phyloP scores from a whole-genome alignment of 30 jellyfish, hydroid and myxozoan genomes.

The Hydractinia echinata region DNA sequence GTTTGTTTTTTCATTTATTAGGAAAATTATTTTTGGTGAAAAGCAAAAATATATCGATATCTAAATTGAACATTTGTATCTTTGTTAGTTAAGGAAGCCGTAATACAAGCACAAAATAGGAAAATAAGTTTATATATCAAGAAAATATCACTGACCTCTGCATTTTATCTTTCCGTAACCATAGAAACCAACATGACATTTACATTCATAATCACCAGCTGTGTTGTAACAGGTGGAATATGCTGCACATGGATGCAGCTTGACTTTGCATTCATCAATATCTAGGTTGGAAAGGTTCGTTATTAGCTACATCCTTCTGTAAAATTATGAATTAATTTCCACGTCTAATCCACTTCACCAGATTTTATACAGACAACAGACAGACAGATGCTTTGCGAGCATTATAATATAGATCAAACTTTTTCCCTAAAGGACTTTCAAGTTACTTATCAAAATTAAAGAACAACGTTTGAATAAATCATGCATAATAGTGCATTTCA shows the following conservation, averaged over 20 bases:
- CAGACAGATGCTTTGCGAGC: neutral
- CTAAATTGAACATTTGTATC: no score
- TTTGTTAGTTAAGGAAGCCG: neutral
- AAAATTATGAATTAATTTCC: no score
- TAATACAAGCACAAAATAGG: neutral
- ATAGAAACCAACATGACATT: conserved; percentile 10
- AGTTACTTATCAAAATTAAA: no score
- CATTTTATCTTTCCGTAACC: conserved; percentile 3
- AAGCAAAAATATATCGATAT: no score
- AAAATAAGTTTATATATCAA: neutral
- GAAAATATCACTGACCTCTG: neutral
- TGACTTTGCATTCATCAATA: neutral
- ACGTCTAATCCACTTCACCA: no score
- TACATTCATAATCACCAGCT: neutral
- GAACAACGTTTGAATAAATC: neutral
- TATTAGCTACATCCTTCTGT: no score
- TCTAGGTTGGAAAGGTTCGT: neutral
- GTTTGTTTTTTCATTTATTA: neutral
- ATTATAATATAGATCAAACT: no score
- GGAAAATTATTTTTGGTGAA: no score
- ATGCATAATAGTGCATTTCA: neutral
- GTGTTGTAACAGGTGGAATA: conserved; percentile 7
- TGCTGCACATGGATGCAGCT: neutral
- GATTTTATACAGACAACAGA: neutral
- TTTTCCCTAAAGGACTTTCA: no score